phyloP scores from a whole-genome alignment of 2,113 vertebrate species.

The Brienomyrus brachyistius region DNA sequence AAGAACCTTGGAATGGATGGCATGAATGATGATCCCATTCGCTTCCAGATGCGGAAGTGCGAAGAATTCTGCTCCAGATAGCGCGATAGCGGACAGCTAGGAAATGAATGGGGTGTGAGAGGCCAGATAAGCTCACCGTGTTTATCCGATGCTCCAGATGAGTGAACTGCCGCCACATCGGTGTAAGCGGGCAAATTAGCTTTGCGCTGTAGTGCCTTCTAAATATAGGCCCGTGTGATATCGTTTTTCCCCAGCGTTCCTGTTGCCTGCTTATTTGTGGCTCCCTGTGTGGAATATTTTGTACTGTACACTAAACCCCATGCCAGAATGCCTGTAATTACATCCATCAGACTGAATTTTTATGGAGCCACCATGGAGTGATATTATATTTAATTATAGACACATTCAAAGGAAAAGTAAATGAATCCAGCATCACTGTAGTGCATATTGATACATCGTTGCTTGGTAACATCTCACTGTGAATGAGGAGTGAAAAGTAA shows the following conservation, averaged over 20 bases:
- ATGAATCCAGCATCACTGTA: background rate
- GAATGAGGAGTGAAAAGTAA: background rate
- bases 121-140: background rate
- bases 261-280: conserved; percentile 13
- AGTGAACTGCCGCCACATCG: background rate
- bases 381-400: background rate
- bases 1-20: background rate
- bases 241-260: background rate
- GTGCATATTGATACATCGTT: background rate
- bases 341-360: background rate
- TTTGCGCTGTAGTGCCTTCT: conserved; percentile 3
- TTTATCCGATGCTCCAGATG: background rate
- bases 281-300: conserved; percentile 19
- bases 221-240: conserved; percentile 14
- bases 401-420: background rate
- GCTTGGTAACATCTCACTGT: background rate
- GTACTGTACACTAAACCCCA: background rate
- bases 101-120: conserved; percentile 13
- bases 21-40: background rate
- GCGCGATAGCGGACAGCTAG: background rate
- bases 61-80: background rate
- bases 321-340: background rate
- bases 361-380: background rate
- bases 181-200: background rate
- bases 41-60: background rate